Evolutionary conservation across 2,888 invertebrate species (phyloP), one percentile per base, ranked within the genome.

Genomic region (Ectobius pallidus): DNA sequence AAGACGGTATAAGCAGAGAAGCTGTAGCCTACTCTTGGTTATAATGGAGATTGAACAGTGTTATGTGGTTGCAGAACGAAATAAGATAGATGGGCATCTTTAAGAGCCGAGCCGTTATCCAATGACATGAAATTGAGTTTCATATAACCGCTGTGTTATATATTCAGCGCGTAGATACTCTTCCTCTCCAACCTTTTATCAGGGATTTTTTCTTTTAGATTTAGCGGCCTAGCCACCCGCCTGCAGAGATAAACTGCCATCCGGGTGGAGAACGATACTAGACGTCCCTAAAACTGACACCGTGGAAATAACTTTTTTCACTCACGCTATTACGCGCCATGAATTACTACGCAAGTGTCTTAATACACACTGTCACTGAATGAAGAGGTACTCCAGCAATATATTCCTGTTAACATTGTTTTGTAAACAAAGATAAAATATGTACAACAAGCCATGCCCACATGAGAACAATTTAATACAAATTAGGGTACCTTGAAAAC

Each of bases 1-100:
- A n/a, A 58, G 30, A 55, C 4, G 46, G n/a, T n/a, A n/a, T n/a
- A 46, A 34, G 34, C 11, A 46, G 46, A 4, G n/a, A 46, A n/a
- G 46, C 46, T 14, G 46, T 6, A 39, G 39, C 39, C 14, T 39
- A 39, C 7, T 46, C 46, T n/a, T 11, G 22, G 49, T 20, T 49
- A 11, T 55, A 55, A 55, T 55, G 27, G 55, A 55, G 55, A 55
- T 55, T 25, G 55, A 55, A 55, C 25, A 55, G 25, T 14, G 27
- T 55, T 55, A 55, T 55, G 22, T 16, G 25, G 58, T 58, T 58
- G 30, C 30, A 58, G n/a, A 58, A n/a, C 58, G 58, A 58, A 58
- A 58, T 58, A 58, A 58, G 58, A 58, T 58, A 58, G 32, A 58
- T 58, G 58, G 58, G 58, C 58, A 58, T 58, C 58, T 58, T 58